Conservation (phyloP, 2,113 vertebrate genomes). For the Hemichromis elongatus region DNA sequence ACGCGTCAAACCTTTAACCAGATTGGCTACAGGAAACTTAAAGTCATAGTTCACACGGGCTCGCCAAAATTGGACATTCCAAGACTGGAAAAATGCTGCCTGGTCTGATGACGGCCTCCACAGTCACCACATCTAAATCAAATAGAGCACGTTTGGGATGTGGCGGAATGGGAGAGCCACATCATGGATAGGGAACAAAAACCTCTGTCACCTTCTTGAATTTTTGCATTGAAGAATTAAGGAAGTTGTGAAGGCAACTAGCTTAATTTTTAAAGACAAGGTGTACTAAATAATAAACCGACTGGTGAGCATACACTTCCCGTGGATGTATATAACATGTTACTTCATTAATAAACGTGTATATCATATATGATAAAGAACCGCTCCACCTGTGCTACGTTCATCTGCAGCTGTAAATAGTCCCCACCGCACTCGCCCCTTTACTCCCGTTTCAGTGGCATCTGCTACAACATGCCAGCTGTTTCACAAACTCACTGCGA, state of each 20-base stretch:
- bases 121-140: not conserved
- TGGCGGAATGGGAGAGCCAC: not conserved
- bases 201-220: not conserved
- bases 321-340: not conserved
- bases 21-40: not conserved
- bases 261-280: not conserved
- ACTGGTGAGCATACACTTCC: not conserved
- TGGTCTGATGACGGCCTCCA: not conserved
- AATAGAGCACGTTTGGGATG: not conserved
- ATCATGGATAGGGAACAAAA: not conserved
- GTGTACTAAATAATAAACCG: not conserved
- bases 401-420: not conserved
- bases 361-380: not conserved
- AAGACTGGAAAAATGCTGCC: not conserved
- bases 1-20: rapidly evolving
- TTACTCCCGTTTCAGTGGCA: not conserved
- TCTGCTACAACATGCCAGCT: not conserved
- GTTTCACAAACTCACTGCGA: not conserved
- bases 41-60: rapidly evolving
- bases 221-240: not conserved
- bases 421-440: not conserved
- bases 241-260: not conserved
- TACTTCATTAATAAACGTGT: not conserved
- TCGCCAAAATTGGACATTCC: not conserved
- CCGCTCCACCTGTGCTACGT: not conserved